Evolutionary conservation across 92 coral and sea anemone species (phyloP), one percentile per base, ranked within the genome.

Genomic region (Muricea muricata): DNA sequence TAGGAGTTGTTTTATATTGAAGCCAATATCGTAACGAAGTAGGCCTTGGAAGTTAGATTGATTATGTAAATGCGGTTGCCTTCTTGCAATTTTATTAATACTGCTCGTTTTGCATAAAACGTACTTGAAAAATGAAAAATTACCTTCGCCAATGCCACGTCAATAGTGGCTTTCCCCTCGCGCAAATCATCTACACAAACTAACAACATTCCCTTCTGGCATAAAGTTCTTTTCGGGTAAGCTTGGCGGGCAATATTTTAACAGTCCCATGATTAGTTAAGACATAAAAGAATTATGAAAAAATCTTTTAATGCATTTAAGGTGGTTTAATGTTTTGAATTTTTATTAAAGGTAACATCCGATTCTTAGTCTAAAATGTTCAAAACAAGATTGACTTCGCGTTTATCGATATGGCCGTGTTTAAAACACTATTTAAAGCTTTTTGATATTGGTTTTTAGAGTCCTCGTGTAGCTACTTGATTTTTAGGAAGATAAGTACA

Each of bases 101-200:
- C 30, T 58, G 70, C 83, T 78, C 83, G 23, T 48, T 78, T 78
- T 58, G 37, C 83, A 56, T 78, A 78, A 78, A 78, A 78, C 57
- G 83, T 78, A 7, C 83, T 20, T 32, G 2, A 40, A 78, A 78
- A 61, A 78, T 34, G 34, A 57, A 78, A 47, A 48, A 31, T 26
- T 39, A 23, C 14, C 39, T 45, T 40, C 33, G 7, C 15, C 78
- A 6, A 28, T 5, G 37, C 56, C 46, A 18, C 21, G 20, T 18
- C 23, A 15, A 20, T 52, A 20, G 20, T 52, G 60, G 26, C 15
- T 18, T 17, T 18, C 4, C 24, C 7, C 26, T 17, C 20, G 23
- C 60, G 60, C 23, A 20, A 52, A 20, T 52, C 2, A 7, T 52
- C 18, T 4, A 52, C 8, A 17, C 60, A 18, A 2, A 52, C n/a